phyloP scores from a whole-genome alignment of 2,797 vertebrate species.

The Gymnocypris eckloni region DNA sequence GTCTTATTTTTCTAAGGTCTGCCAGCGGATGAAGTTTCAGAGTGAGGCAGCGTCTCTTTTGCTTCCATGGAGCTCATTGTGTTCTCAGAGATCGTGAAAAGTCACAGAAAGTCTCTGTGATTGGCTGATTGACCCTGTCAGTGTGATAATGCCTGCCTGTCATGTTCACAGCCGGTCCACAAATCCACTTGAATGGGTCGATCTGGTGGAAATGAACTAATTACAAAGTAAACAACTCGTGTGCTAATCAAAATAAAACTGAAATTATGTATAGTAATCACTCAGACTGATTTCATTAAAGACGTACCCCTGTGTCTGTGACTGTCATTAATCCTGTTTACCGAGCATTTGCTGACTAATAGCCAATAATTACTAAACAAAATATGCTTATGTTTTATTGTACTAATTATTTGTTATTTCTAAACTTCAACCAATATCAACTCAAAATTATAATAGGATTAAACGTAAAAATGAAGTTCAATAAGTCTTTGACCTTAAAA shows the following conservation, averaged over 20 bases:
- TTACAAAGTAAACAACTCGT: background rate
- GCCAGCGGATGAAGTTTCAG: background rate
- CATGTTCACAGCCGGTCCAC: conserved; percentile 22
- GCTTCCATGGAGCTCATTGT: conserved; percentile 13
- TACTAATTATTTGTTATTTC: background rate
- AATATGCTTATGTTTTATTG: conserved; percentile 7
- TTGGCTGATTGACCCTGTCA: conserved; percentile 31
- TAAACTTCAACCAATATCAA: background rate
- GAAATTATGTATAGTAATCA: background rate
- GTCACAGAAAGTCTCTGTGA: conserved; percentile 14
- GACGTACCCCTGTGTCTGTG: conserved; percentile 18
- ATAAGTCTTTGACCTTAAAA: background rate
- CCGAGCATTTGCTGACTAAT: conserved; percentile 15
- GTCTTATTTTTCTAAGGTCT: conserved; percentile 1
- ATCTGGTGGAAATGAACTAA: conserved; percentile 21
- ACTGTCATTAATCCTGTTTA: conserved; percentile 22
- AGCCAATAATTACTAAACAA: background rate
- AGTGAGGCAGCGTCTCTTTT: background rate
- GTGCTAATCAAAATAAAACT: background rate
- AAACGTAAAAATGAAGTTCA: background rate
- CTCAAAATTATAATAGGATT: background rate
- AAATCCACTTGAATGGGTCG: background rate
- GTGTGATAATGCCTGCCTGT: conserved; percentile 30
- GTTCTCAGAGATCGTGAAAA: conserved; percentile 13
- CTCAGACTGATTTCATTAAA: conserved; percentile 2